phyloP scores from a whole-genome alignment of 1,140 invertebrate species.

The Aphelenchoides besseyi region DNA sequence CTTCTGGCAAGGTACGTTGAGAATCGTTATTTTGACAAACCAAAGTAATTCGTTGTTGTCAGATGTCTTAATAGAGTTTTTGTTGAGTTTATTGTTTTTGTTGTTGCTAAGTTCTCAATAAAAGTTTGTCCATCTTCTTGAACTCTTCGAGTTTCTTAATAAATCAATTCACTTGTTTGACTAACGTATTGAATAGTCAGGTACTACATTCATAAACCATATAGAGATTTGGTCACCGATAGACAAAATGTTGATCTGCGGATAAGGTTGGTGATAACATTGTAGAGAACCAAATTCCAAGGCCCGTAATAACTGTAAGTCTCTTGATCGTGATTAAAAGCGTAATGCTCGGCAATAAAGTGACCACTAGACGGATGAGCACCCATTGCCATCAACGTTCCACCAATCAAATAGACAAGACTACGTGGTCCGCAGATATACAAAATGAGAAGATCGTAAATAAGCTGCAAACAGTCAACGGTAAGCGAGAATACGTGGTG shows the following conservation, averaged over 20 bases:
- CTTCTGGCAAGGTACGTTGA: too few relatives aligned
- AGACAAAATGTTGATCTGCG: too few relatives aligned
- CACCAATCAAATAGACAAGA: constrained; percentile 78
- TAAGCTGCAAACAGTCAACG: constrained; percentile 69
- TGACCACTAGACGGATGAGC: constrained; percentile 95
- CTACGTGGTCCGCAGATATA: constrained; percentile 71
- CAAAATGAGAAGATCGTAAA: constrained; percentile 46
- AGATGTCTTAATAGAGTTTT: too few relatives aligned
- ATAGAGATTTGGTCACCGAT: too few relatives aligned
- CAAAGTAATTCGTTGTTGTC: too few relatives aligned
- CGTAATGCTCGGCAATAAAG: constrained; percentile 98
- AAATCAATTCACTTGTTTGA: background rate
- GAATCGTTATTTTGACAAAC: too few relatives aligned
- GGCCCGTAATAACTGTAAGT: constrained; percentile 98
- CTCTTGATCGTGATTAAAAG: constrained; percentile 89
- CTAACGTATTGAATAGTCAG: too few relatives aligned
- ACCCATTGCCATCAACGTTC: constrained; percentile 88
- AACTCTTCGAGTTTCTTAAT: background rate
- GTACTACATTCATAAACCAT: too few relatives aligned
- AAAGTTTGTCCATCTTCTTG: constrained; percentile 5
- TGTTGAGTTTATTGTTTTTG: too few relatives aligned
- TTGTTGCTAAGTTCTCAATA: background rate
- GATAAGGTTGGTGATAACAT: constrained; percentile 87
- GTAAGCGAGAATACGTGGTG: constrained; percentile 74
- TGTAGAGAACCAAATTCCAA: constrained; percentile 95